phyloP scores from a whole-genome alignment of 2,888 invertebrate genomes.

The Sepiola atlantica region DNA sequence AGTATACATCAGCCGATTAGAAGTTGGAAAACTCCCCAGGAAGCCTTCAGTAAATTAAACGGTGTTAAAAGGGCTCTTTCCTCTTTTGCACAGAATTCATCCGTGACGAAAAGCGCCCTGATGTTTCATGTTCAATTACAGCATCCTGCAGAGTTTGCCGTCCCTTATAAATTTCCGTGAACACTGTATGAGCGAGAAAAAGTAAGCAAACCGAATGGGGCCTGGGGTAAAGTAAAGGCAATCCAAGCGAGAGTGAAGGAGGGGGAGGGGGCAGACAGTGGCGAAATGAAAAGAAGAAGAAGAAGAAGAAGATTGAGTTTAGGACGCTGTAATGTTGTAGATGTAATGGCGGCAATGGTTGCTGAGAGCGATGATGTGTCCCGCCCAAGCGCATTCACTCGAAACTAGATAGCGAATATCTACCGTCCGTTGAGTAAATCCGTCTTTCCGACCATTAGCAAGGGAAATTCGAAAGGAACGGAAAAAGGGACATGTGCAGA shows the following conservation, averaged over 20 bases:
- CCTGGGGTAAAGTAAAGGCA: background rate
- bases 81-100: background rate
- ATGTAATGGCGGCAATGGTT: background rate
- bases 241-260: background rate
- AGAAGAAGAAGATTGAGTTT: no score
- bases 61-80: background rate
- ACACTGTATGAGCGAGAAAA: background rate
- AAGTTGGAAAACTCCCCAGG: background rate
- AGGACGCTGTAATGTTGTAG: background rate
- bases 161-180: background rate
- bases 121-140: background rate
- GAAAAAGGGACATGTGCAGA: no score
- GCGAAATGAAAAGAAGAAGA: no score
- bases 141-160: background rate
- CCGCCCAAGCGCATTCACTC: background rate
- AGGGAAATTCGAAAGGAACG: background rate
- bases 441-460: conserved; percentile 19
- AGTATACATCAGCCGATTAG: background rate
- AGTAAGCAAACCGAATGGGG: background rate
- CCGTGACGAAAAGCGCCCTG: background rate
- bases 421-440: background rate
- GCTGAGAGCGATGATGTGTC: background rate
- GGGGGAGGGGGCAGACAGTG: no score
- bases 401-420: conserved; percentile 12
- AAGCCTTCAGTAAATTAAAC: background rate